These are phyloP conservation scores for Kuschelorhynchus macadamiae DNA, from an alignment of 2,888 invertebrate species.

Conservation along the genomic window DNA sequence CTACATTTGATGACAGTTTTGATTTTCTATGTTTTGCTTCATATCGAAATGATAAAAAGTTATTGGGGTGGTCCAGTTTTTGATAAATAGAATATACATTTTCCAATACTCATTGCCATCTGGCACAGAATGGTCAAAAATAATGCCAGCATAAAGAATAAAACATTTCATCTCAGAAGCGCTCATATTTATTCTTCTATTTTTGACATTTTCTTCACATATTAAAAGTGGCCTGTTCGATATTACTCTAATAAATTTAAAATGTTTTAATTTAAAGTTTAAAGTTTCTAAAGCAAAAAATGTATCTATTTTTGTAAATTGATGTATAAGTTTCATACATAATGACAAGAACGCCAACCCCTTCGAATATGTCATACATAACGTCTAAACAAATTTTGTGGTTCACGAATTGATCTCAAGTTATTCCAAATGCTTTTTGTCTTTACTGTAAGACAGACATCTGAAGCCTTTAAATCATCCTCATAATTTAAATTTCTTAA, in stretches of 20 bases:
- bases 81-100: too few relatives aligned
- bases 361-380: slow-evolving; percentile 58
- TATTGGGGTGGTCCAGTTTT: too few relatives aligned
- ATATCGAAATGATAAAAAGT: too few relatives aligned
- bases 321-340: slow-evolving; percentile 52
- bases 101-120: too few relatives aligned
- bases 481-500: too few relatives aligned
- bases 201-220: slow-evolving; percentile 45
- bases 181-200: slow-evolving; percentile 48
- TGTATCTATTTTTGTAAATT: slow-evolving; percentile 43
- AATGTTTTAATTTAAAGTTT: slow-evolving; percentile 50
- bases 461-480: too few relatives aligned
- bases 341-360: slow-evolving; percentile 39
- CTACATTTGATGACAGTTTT: too few relatives aligned
- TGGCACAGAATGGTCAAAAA: slow-evolving; percentile 47
- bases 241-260: slow-evolving; percentile 33
- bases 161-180: slow-evolving; percentile 56
- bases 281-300: slow-evolving; percentile 45
- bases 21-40: too few relatives aligned
- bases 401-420: slow-evolving; percentile 53
- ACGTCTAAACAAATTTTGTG: slow-evolving; percentile 56
- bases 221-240: slow-evolving; percentile 47
- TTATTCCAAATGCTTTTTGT: slow-evolving; percentile 54
- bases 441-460: slow-evolving; percentile 24
- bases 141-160: slow-evolving; percentile 51